Evolutionary conservation across 1,140 invertebrate species (phyloP).

Genomic region (Coenobita brevimanus): DNA sequence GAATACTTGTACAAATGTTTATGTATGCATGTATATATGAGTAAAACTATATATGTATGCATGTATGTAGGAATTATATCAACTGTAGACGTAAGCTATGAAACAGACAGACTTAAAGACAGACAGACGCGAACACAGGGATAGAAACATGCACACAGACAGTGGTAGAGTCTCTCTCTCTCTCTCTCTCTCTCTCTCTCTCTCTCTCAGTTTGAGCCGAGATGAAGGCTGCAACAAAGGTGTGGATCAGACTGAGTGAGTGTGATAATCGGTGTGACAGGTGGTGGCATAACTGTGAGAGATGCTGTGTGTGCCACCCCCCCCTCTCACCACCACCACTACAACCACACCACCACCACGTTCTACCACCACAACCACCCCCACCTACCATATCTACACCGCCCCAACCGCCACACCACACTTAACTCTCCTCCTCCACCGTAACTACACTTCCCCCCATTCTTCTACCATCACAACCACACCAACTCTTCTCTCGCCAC

Average conservation of each 20-base stretch:
- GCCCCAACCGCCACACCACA: background rate
- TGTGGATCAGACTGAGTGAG: too few species aligned
- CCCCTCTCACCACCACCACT: background rate
- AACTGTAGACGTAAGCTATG: too few species aligned
- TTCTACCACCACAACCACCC: background rate
- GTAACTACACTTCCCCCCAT: background rate
- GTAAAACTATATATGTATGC: too few species aligned
- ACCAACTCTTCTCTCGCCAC: too few species aligned
- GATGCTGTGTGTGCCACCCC: too few species aligned
- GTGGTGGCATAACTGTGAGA: too few species aligned
- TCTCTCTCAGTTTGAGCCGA: background rate
- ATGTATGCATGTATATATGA: too few species aligned
- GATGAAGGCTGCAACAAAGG: too few species aligned
- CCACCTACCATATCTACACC: background rate
- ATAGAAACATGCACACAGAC: background rate
- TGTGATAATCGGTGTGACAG: too few species aligned
- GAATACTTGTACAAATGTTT: too few species aligned
- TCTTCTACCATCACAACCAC: too few species aligned
- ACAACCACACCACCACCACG: background rate
- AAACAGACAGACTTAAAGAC: background rate
- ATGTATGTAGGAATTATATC: too few species aligned
- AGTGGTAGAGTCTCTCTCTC: background rate
- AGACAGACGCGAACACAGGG: background rate
- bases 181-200: conserved; percentile 20
- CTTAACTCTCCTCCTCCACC: background rate